Conservation (phyloP, 2,797 vertebrate genomes). For the Thamnophis elegans region DNA sequence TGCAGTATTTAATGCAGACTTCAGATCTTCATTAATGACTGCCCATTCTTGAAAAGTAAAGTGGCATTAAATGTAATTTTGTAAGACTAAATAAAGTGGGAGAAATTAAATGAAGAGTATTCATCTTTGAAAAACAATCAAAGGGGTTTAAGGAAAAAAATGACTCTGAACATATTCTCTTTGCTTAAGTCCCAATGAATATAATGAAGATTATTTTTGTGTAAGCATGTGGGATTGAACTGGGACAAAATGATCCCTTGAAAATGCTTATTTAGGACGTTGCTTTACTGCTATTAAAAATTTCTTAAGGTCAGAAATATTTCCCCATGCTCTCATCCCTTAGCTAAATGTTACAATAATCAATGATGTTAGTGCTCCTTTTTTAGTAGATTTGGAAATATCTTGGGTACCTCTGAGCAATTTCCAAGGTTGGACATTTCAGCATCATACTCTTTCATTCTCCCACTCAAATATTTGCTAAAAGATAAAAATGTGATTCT, state of each 20-base stretch:
- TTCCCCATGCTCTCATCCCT: constrained; percentile 63
- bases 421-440: constrained; percentile 53
- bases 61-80: not conserved
- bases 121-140: not conserved
- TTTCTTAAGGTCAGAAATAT: constrained; percentile 66
- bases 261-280: constrained; percentile 17
- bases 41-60: not conserved
- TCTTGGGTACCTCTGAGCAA: constrained; percentile 40
- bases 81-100: not conserved
- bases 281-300: constrained; percentile 57
- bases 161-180: not conserved
- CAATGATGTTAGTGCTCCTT: constrained; percentile 61
- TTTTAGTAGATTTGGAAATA: constrained; percentile 46
- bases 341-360: constrained; percentile 59
- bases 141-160: not conserved
- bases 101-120: not conserved
- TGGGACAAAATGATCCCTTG: not conserved
- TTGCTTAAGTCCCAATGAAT: not conserved
- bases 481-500: constrained; percentile 47
- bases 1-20: not conserved
- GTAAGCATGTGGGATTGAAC: too few species aligned
- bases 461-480: constrained; percentile 20
- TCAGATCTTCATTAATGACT: not conserved
- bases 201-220: not conserved
- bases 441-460: constrained; percentile 16